Base-by-base conservation (phyloP, 1,140 invertebrate species). In the Drosophila sproati region DNA sequence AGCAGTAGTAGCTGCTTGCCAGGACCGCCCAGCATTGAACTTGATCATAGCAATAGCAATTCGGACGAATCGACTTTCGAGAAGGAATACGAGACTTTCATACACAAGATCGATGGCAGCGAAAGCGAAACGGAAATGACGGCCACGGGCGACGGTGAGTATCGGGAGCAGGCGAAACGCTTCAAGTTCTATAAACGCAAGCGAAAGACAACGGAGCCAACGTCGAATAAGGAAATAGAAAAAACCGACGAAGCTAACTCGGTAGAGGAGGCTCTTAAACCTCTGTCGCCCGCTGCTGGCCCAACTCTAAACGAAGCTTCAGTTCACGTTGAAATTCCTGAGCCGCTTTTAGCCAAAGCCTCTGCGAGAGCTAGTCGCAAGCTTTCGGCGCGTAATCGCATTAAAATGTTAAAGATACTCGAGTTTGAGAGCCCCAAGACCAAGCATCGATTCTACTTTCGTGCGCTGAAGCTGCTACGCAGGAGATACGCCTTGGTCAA, bases 71-170 rank as follows among this genome's bases (percentile, higher is more conserved):
- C 91, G 3, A 89, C 78, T 3, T 92, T 92, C 51, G 91, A 79
- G 54, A 91, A 92, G 73, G 81, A 86, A 55, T 92, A 92, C 64
- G 81, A 92, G 55, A 92, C 91, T 2, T 92, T 92, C 4, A 91
- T 92, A 35, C 79, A 91, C 63, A 91, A 90, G 8, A 79, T 68
- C 48, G 78, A 59, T 0, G 77, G 67, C 20, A 74, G 79, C 7
- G 82, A 75, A 7, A 81, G 73, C 34, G 83, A 83, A 3, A n/a
- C 54, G 3, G 85, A 62, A 29, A 10, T 28, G 7, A 37, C 29
- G 37, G 41, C 43, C 4, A 61, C 50, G 32, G 64, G 54, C n/a
- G 45, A 56, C 5, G 64, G 12, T 2, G 72, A 72, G 8, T 54
- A 64, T 10, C 39, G 54, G 2, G 78, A 89, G 59, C 73, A 81